A percentile compares a stretch with the other conserved stretches of the same genome.
Evolutionary conservation across 2,888 invertebrate species (phyloP).

Genomic region (Enoplolaimus lenunculus): DNA sequence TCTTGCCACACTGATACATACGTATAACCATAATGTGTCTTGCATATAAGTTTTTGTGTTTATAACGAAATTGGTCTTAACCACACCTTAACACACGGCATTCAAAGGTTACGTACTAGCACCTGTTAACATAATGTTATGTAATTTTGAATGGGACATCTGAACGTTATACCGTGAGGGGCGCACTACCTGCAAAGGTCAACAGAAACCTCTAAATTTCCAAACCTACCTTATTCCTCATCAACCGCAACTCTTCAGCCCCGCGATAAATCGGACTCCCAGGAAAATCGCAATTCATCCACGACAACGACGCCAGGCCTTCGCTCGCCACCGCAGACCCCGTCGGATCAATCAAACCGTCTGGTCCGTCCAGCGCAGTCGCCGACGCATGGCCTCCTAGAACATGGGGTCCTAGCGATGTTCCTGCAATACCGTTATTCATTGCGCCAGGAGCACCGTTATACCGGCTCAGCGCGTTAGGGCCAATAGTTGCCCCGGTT

Average conservation of each 20-base stretch:
- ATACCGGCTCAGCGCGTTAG: neutral
- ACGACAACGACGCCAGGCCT: neutral
- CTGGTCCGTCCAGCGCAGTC: neutral
- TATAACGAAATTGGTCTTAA: too few species aligned
- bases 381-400: neutral
- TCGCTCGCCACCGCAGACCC: neutral
- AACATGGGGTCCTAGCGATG: neutral
- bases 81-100: too few species aligned
- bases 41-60: too few species aligned
- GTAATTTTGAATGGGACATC: too few species aligned
- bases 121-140: too few species aligned
- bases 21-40: too few species aligned
- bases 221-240: conserved; percentile 3
- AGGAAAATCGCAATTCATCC: conserved; percentile 3
- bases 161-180: too few species aligned
- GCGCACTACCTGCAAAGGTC: too few species aligned
- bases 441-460: neutral
- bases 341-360: neutral
- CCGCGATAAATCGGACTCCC: neutral
- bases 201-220: too few species aligned
- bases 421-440: neutral
- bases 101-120: too few species aligned
- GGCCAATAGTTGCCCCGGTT: too few species aligned
- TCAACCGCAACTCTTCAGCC: neutral
- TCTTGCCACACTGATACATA: too few species aligned